Conservation (phyloP, 2,113 vertebrate species). For the Cnemophilus loriae region DNA sequence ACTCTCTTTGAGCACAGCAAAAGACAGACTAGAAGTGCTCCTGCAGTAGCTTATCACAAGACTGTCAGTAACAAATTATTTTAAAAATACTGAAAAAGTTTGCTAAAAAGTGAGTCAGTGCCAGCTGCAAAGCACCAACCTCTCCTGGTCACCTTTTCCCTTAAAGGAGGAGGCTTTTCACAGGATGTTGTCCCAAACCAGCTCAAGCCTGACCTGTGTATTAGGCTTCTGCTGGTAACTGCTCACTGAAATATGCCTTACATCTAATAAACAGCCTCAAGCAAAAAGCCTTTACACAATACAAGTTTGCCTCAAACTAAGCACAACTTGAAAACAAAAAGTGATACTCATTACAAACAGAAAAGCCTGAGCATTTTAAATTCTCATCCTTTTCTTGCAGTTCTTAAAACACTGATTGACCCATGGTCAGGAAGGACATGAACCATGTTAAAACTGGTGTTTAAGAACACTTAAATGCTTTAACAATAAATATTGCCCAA, state of each 20-base stretch:
- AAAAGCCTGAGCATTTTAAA: neutral
- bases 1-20: neutral
- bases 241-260: neutral
- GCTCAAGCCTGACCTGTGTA: neutral
- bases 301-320: neutral
- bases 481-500: neutral
- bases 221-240: neutral
- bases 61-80: neutral
- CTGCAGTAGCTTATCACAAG: neutral
- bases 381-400: neutral
- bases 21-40: neutral
- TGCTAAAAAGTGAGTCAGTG: neutral
- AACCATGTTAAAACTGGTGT: neutral
- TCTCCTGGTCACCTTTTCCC: neutral
- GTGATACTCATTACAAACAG: neutral
- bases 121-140: neutral
- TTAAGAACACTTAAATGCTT: neutral
- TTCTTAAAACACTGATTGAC: neutral
- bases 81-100: neutral
- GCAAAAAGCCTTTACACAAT: neutral
- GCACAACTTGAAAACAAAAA: neutral
- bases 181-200: neutral
- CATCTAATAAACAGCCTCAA: neutral
- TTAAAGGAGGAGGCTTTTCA: neutral
- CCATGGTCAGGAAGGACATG: neutral